Percentiles rank a stretch among this genome's conserved stretches.
Evolutionary conservation across 2,797 vertebrate species (phyloP).

Genomic region (Pseudomugil tenellus): DNA sequence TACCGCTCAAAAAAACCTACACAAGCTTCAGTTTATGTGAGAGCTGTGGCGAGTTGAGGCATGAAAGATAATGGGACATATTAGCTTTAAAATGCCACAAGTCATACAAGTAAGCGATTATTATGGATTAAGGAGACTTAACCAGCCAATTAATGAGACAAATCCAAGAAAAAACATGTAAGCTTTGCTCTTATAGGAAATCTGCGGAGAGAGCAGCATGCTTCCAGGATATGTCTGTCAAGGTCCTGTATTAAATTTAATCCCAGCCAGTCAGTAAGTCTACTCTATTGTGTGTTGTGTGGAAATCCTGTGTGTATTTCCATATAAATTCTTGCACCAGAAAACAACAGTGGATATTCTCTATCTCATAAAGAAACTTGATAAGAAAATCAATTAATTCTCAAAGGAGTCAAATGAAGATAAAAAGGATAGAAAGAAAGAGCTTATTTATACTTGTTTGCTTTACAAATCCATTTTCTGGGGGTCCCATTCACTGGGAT

Average conservation of each 20-base stretch:
- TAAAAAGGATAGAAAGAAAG: conserved; percentile 36
- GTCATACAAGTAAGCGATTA: conserved; percentile 68
- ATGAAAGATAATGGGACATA: conserved; percentile 21
- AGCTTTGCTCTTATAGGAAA: conserved; percentile 79
- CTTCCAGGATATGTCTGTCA: conserved; percentile 94
- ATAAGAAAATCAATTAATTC: conserved; percentile 22
- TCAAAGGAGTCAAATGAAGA: conserved; percentile 35
- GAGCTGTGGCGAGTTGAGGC: conserved; percentile 38
- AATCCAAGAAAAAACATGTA: conserved; percentile 81
- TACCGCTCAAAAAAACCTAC: conserved; percentile 24
- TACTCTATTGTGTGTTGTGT: conserved; percentile 79
- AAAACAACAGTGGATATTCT: conserved; percentile 43
- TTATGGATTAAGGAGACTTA: conserved; percentile 82
- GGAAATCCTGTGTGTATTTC: conserved; percentile 49
- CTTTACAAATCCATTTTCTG: conserved; percentile 34
- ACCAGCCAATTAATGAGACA: conserved; percentile 85
- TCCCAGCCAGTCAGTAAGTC: conserved; percentile 82
- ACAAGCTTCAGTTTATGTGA: conserved; percentile 13
- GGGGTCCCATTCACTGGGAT: conserved; percentile 81
- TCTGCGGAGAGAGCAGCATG: conserved; percentile 73
- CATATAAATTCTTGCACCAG: conserved; percentile 41
- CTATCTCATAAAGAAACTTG: conserved; percentile 41
- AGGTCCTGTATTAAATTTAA: conserved; percentile 90
- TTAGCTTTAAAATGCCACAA: conserved; percentile 43
- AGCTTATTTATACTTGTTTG: conserved; percentile 35